phyloP scores from a whole-genome alignment of 1,140 invertebrate genomes.

The Hylyphantes graminicola region DNA sequence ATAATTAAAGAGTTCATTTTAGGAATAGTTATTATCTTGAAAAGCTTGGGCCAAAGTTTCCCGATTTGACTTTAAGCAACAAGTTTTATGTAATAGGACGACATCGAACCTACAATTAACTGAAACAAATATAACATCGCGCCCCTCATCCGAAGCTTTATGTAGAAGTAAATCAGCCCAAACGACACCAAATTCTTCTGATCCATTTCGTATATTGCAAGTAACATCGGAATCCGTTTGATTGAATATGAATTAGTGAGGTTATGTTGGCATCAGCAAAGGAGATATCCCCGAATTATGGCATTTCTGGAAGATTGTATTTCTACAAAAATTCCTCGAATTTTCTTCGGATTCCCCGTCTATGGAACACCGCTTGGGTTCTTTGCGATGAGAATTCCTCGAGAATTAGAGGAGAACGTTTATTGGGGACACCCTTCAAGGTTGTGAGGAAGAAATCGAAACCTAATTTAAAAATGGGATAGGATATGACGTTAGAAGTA shows the following conservation, averaged over 20 bases:
- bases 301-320: constrained; percentile 24
- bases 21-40: too few relatives aligned
- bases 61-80: too few relatives aligned
- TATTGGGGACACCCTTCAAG: neutral
- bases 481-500: neutral
- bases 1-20: too few relatives aligned
- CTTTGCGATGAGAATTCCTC: constrained; percentile 9
- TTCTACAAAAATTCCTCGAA: neutral
- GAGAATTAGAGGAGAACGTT: neutral
- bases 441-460: neutral
- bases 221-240: constrained; percentile 13
- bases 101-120: too few relatives aligned
- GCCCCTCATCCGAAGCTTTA: constrained; percentile 23
- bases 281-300: constrained; percentile 32
- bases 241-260: constrained; percentile 56
- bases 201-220: constrained; percentile 41
- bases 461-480: neutral
- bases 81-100: too few relatives aligned
- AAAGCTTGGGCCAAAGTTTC: too few relatives aligned
- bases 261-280: neutral
- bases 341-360: neutral
- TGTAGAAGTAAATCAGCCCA: constrained; percentile 35
- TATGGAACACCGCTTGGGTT: constrained; percentile 20
- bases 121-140: neutral
- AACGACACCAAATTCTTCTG: constrained; percentile 31